Evolutionary conservation across 1,140 invertebrate genomes (phyloP).

Genomic region (Lepidurus packardi): DNA sequence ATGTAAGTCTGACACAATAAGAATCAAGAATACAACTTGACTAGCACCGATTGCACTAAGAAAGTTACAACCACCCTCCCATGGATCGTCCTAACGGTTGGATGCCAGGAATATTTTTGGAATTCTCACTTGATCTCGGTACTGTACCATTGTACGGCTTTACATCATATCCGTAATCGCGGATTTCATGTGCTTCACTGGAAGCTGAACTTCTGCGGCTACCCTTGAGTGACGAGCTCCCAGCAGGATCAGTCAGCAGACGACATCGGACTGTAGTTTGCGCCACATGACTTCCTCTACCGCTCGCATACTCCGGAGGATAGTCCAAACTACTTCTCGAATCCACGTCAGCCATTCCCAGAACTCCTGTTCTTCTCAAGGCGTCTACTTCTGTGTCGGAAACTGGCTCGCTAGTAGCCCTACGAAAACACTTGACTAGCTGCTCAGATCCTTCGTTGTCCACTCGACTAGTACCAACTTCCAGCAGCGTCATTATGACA

Average conservation of each 20-base stretch:
- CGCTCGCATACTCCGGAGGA: not conserved
- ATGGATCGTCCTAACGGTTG: not conserved
- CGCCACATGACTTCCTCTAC: not conserved
- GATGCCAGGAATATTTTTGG: conserved; percentile 10
- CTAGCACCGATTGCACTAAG: not conserved
- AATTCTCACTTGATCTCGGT: not conserved
- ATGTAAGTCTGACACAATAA: conserved; percentile 17
- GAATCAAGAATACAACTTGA: not conserved
- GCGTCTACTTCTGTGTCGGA: not conserved
- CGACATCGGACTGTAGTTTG: not conserved
- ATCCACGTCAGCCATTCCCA: not conserved
- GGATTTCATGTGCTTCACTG: not conserved
- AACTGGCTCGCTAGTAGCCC: not conserved
- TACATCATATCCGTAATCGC: not conserved
- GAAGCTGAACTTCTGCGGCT: not conserved
- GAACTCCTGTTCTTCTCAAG: not conserved
- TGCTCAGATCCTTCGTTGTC: not conserved
- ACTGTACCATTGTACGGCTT: not conserved
- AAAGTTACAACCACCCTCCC: not conserved
- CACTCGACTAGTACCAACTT: not conserved
- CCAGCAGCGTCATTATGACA: not conserved
- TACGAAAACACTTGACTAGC: not conserved
- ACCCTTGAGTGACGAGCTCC: not conserved
- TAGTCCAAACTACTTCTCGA: not conserved
- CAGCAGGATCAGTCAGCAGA: not conserved